Evolutionary conservation across 2,113 vertebrate species (phyloP).

Genomic region (Donacobius atricapilla): DNA sequence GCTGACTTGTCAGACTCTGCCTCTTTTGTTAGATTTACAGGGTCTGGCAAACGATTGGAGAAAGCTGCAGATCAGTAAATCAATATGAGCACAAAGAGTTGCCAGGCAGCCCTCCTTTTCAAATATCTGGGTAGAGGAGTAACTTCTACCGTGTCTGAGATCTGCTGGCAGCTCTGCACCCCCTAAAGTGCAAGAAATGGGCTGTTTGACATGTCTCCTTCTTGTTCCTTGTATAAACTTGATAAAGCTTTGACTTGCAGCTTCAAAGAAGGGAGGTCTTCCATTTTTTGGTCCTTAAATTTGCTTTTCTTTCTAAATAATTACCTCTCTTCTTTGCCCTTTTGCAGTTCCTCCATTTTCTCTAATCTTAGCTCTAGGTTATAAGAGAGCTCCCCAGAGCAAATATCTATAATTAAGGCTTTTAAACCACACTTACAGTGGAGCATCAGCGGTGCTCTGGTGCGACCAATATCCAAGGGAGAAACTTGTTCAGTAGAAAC

Average conservation of each 20-base stretch:
- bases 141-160: background rate
- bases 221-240: background rate
- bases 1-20: constrained; percentile 29
- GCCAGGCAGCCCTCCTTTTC: background rate
- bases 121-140: background rate
- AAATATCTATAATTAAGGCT: constrained; percentile 29
- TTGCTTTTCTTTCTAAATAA: constrained; percentile 37
- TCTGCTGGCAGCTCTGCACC: background rate
- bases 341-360: constrained; percentile 11
- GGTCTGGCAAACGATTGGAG: background rate
- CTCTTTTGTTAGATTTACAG: constrained; percentile 36
- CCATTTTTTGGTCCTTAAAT: background rate
- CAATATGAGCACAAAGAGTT: background rate
- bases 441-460: background rate
- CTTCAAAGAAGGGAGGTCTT: background rate
- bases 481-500: background rate
- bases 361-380: constrained; percentile 47
- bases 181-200: background rate
- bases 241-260: background rate
- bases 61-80: constrained; percentile 35
- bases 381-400: constrained; percentile 30
- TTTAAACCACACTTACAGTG: constrained; percentile 20
- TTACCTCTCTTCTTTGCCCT: background rate
- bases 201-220: background rate
- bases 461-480: background rate